Evolutionary conservation across 2,797 vertebrate genomes (phyloP), one percentile per base, ranked within the genome.

Genomic region (Vireo griseus): DNA sequence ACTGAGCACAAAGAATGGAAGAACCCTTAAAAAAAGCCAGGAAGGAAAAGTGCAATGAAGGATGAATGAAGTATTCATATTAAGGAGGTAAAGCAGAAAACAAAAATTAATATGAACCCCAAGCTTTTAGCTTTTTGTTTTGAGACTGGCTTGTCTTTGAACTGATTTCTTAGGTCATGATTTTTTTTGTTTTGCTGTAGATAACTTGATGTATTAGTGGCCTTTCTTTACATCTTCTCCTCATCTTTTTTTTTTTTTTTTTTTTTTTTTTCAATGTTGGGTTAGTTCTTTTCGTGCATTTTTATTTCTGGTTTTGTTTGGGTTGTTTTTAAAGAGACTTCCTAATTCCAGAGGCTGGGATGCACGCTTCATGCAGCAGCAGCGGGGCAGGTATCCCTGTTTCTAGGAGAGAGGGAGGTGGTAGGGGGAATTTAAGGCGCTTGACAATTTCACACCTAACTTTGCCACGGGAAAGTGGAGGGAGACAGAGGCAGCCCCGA

Each of bases 291-390:
- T 39, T 39, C 37, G 37, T 39, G 37, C 37, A 11, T 39, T 39
- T 39, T 39, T 39, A 39, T 11, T 39, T 39, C 13, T 39, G 37
- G 37, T 39, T 39, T 39, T 39, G 11, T 40, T 15, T 40, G 35
- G 35, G 35, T 35, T 35, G 35, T 40, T 40, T 40, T 15, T 40
- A 44, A 42, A 24, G 57, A 61, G 47, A 75, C 92, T 96, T 96
- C 84, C 90, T 93, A 95, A 94, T 94, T 90, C 94, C 81, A 94
- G 48, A 66, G 67, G 25, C 62, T 95, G 97, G 94, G 93, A 95
- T 83, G 73, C 47, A 25, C 11, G 50, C 31, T 96, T 92, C 95
- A 83, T 86, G 18, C 45, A 81, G 44, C 90, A 92, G 95, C 86
- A 79, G 87, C 94, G 94, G 93, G 93, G 96, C 95, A 65, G 94